A percentile compares a stretch with the other conserved stretches of the same genome.
Evolutionary conservation across 2,888 invertebrate species (phyloP).

Genomic region (Ypsolopha sequella): DNA sequence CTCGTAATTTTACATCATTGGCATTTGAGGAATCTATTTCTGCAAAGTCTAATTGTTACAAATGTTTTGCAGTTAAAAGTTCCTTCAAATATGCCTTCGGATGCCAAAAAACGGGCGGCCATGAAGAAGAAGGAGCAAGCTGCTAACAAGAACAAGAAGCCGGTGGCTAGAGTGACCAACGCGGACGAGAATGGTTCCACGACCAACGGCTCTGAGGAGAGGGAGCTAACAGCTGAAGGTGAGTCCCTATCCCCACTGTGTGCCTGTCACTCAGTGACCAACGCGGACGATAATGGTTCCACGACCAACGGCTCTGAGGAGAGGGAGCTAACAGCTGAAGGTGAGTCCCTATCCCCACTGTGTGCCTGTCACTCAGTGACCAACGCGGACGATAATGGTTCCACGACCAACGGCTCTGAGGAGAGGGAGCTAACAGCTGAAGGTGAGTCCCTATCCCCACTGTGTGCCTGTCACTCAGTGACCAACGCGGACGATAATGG

Average conservation of each 20-base stretch:
- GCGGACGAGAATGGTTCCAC: slow-evolving; percentile 69
- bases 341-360: slow-evolving; percentile 51
- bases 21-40: not conserved
- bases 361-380: slow-evolving; percentile 18
- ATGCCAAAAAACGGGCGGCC: slow-evolving; percentile 97
- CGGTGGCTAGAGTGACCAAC: slow-evolving; percentile 60
- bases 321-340: slow-evolving; percentile 79
- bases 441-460: slow-evolving; percentile 67
- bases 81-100: slow-evolving; percentile 88
- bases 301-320: slow-evolving; percentile 50
- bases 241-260: slow-evolving; percentile 14
- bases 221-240: slow-evolving; percentile 82
- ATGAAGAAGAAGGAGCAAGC: slow-evolving; percentile 97
- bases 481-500: slow-evolving; percentile 69
- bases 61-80: slow-evolving; percentile 12
- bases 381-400: slow-evolving; percentile 67
- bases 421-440: slow-evolving; percentile 79
- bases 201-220: slow-evolving; percentile 50
- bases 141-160: slow-evolving; percentile 75
- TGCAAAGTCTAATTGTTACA: not conserved
- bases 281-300: slow-evolving; percentile 67
- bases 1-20: not conserved
- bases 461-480: slow-evolving; percentile 1
- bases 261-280: slow-evolving; percentile 20
- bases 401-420: slow-evolving; percentile 43